Evolutionary conservation across 2,797 vertebrate species (phyloP).

Genomic region (Eutrigla gurnardus): DNA sequence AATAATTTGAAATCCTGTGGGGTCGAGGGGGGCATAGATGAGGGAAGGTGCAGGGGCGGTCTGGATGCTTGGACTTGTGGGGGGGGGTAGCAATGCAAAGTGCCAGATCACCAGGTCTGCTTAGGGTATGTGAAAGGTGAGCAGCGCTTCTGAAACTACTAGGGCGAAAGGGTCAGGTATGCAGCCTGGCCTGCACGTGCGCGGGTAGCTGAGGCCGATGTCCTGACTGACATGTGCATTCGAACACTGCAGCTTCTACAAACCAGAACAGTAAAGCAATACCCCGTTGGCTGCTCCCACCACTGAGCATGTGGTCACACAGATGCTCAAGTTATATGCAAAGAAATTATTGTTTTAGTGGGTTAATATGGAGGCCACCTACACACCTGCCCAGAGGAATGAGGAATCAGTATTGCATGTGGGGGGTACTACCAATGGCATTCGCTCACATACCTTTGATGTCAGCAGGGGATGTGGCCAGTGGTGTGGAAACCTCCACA

Average conservation of each 20-base stretch:
- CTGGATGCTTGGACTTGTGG: constrained; percentile 11
- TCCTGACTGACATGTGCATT: constrained; percentile 55
- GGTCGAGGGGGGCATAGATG: constrained; percentile 16
- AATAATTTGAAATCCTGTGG: constrained; percentile 73
- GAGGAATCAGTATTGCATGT: constrained; percentile 62
- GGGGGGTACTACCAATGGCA: constrained; percentile 58
- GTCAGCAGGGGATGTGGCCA: constrained; percentile 68
- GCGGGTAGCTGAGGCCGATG: constrained; percentile 21
- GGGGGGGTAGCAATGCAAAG: neutral
- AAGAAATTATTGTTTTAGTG: constrained; percentile 63
- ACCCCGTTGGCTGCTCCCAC: constrained; percentile 42
- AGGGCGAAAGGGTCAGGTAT: constrained; percentile 45
- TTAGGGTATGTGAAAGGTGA: constrained; percentile 53
- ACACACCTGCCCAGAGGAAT: constrained; percentile 74
- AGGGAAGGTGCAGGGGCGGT: constrained; percentile 42
- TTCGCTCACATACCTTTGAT: constrained; percentile 60
- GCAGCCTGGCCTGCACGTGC: constrained; percentile 58
- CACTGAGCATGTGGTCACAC: constrained; percentile 45
- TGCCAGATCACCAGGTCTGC: constrained; percentile 47
- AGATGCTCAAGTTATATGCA: constrained; percentile 36
- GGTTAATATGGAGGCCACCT: constrained; percentile 63
- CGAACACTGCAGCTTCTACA: constrained; percentile 36
- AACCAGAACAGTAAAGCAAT: constrained; percentile 56
- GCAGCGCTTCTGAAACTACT: constrained; percentile 20
- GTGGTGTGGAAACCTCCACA: constrained; percentile 60